phyloP scores from a whole-genome alignment of 2,113 vertebrate species.

The Phylloscopus trochiloides region DNA sequence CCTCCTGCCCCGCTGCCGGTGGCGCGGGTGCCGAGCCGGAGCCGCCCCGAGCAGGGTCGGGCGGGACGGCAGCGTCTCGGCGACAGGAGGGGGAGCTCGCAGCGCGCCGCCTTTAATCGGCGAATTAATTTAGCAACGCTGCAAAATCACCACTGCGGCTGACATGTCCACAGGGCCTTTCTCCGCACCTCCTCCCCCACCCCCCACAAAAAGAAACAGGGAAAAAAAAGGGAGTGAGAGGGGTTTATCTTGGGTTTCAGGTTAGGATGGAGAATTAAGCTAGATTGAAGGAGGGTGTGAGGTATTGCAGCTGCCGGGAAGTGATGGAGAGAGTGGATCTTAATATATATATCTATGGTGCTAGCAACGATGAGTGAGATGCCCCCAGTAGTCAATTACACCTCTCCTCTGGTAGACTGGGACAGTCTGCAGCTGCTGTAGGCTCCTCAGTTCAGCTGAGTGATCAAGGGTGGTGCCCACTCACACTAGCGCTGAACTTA shows the following conservation, averaged over 20 bases:
- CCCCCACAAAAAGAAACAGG: background rate
- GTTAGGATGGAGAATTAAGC: background rate
- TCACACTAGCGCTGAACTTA: background rate
- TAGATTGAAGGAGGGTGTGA: background rate
- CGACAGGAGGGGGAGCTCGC: conserved; percentile 59
- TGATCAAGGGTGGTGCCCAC: background rate
- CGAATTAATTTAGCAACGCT: background rate
- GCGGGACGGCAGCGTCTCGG: background rate
- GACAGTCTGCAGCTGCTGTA: background rate
- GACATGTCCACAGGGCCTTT: background rate
- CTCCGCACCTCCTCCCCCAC: background rate
- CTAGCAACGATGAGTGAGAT: background rate
- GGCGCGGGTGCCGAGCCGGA: background rate
- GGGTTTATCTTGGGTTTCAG: background rate
- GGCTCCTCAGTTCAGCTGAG: background rate
- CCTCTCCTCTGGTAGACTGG: background rate
- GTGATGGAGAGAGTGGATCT: background rate
- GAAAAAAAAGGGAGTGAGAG: accelerated
- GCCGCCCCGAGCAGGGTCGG: background rate
- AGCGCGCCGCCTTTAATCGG: background rate
- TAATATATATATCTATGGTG: accelerated
- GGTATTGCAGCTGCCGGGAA: accelerated
- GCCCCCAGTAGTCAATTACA: background rate
- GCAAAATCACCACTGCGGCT: background rate
- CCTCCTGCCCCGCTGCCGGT: accelerated